A percentile compares a stretch with the other conserved stretches of the same genome.
These are phyloP conservation scores for Columbina picui DNA, from an alignment of 2,113 vertebrate species.

Conservation along the genomic window DNA sequence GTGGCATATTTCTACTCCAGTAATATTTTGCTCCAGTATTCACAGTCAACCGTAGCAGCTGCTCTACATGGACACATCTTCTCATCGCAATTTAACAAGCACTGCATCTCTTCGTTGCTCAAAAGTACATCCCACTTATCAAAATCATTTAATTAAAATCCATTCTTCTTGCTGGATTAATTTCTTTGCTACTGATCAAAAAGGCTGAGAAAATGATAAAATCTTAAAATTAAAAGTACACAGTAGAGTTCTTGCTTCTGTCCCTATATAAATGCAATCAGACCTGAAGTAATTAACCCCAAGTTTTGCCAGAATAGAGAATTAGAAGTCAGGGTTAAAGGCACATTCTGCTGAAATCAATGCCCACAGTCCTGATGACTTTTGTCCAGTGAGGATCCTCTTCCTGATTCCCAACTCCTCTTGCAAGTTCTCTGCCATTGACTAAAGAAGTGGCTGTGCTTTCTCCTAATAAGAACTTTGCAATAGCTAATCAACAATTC, in stretches of 20 bases:
- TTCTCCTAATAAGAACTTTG: constrained; percentile 9
- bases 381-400: neutral
- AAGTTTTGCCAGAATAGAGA: neutral
- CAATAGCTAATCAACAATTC: constrained; percentile 10
- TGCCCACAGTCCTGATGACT: neutral
- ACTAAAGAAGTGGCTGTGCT: neutral
- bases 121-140: neutral
- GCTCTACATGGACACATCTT: neutral
- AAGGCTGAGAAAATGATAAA: neutral
- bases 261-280: neutral
- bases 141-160: constrained; percentile 14
- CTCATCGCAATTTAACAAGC: neutral
- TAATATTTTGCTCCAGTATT: neutral
- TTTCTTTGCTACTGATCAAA: constrained; percentile 13
- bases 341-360: neutral
- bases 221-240: constrained; percentile 3
- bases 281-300: neutral
- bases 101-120: neutral
- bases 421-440: neutral
- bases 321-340: neutral
- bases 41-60: neutral
- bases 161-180: constrained; percentile 5
- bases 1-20: neutral
- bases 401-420: neutral
- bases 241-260: neutral